phyloP scores from a whole-genome alignment of 2,113 vertebrate genomes.

The Benitochromis conjunctus region DNA sequence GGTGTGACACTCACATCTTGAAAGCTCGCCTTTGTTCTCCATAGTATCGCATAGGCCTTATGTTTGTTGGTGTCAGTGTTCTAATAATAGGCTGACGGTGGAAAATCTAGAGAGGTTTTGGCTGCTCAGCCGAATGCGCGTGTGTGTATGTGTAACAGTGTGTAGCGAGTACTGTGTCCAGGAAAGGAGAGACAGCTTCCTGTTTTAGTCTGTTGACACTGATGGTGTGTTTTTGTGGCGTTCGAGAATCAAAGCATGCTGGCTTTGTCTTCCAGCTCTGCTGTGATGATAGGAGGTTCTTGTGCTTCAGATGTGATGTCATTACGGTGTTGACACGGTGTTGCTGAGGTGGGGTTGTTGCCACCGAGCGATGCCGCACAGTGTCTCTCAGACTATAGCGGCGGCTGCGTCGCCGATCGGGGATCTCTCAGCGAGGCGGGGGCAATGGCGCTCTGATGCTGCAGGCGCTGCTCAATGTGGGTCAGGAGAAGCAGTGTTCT shows the following conservation, averaged over 20 bases:
- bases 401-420: conserved; percentile 40
- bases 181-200: conserved; percentile 20
- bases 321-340: conserved; percentile 55
- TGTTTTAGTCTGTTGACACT: neutral
- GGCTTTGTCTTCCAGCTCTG: conserved; percentile 31
- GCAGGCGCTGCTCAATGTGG: conserved; percentile 74
- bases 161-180: conserved; percentile 5
- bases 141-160: conserved; percentile 8
- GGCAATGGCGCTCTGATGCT: conserved; percentile 65
- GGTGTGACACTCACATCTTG: conserved; percentile 17
- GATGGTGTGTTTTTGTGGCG: neutral
- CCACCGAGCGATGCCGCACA: conserved; percentile 49
- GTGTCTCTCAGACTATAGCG: conserved; percentile 43
- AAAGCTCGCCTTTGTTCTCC: conserved; percentile 48
- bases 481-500: conserved; percentile 71
- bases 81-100: conserved; percentile 53
- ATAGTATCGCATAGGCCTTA: conserved; percentile 17
- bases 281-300: conserved; percentile 26
- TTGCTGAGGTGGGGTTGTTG: conserved; percentile 65
- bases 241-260: conserved; percentile 6
- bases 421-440: conserved; percentile 54
- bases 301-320: conserved; percentile 58
- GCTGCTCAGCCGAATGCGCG: conserved; percentile 5
- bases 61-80: conserved; percentile 46
- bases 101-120: conserved; percentile 38